These are phyloP conservation scores for Protonibea diacanthus DNA, from an alignment of 2,797 vertebrate genomes.

Conservation along the genomic window DNA sequence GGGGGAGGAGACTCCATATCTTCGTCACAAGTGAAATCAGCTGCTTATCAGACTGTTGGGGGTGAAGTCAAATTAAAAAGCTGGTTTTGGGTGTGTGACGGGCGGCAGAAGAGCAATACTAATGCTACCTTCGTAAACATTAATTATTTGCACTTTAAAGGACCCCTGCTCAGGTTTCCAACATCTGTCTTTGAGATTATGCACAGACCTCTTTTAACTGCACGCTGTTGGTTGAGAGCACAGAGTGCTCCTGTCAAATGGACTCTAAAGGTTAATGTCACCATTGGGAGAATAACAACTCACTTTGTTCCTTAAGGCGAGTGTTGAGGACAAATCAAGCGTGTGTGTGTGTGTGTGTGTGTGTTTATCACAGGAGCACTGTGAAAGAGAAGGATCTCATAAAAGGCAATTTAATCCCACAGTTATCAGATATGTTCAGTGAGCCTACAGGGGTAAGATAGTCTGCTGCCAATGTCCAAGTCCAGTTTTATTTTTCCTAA, in stretches of 20 bases:
- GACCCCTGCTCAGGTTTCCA: background rate
- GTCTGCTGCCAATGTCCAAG: background rate
- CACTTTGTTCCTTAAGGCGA: slow-evolving; percentile 26
- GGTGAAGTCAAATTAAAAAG: background rate
- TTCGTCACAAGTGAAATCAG: slow-evolving; percentile 15
- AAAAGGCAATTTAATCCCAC: slow-evolving; percentile 15
- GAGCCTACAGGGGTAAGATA: background rate
- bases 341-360: background rate
- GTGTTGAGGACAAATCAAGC: slow-evolving; percentile 21
- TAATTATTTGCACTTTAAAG: background rate
- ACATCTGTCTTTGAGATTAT: slow-evolving; percentile 20
- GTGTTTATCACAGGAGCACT: slow-evolving; percentile 5
- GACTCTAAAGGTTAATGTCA: slow-evolving; percentile 53
- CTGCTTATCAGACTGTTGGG: slow-evolving; percentile 17
- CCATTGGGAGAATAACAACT: slow-evolving; percentile 38
- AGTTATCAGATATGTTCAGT: background rate
- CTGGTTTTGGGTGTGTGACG: background rate
- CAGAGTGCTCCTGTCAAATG: slow-evolving; percentile 22
- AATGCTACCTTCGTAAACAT: background rate
- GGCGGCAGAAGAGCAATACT: background rate
- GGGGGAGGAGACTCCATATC: slow-evolving; percentile 1
- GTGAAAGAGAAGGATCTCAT: slow-evolving; percentile 12
- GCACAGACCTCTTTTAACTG: slow-evolving; percentile 17
- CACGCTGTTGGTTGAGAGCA: slow-evolving; percentile 19
- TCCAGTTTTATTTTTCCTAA: background rate